Evolutionary conservation across 1,140 invertebrate species (phyloP), one percentile per base, ranked within the genome.

Genomic region (Planococcus citri): DNA sequence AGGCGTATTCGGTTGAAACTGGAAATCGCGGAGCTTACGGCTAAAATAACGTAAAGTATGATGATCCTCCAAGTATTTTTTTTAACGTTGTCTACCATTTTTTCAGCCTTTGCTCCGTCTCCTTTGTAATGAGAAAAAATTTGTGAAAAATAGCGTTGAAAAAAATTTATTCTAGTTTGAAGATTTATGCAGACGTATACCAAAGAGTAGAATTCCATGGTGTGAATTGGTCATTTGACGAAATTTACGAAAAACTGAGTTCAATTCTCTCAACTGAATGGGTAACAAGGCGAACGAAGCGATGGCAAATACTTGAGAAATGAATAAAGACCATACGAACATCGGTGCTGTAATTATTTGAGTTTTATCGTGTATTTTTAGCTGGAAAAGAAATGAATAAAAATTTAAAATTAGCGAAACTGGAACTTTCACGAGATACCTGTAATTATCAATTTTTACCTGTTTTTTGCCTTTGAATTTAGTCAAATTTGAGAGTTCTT

Each of bases 1-100:
- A 71, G n/a, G 37, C 71, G 33, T 27, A 71, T 71, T 2, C 71
- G 14, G 4, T 33, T 69, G 27, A 71, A 71, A 29, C 71, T 71
- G 0, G 29, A 33, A 21, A 51, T 21, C 12, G 22, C 68, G 10
- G 71, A 69, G 4, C 17, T 25, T n/a, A 71, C 27, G 0, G 68
- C 68, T 3, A 71, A 6, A 1, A 71, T 14, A 14, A 20, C 27
- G 14, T 71, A 69, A 2, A 67, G 21, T 27, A 67, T n/a, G 1
- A 71, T 69, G 25, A 71, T 41, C 37, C 27, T n/a, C 1, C 27
- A 22, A 17, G 24, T 69, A 51, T 71, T 58, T 1, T 33, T 27
- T 25, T 27, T 69, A 17, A 37, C 21, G 21, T 61, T 29, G 0
- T 25, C 17, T 4, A 69, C 71, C 1, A 71, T 71, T 14, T 6